Percentiles rank a stretch among this genome's conserved stretches.
Conservation (phyloP, 2,888 invertebrate species). For the Rhabditoides inermis region DNA sequence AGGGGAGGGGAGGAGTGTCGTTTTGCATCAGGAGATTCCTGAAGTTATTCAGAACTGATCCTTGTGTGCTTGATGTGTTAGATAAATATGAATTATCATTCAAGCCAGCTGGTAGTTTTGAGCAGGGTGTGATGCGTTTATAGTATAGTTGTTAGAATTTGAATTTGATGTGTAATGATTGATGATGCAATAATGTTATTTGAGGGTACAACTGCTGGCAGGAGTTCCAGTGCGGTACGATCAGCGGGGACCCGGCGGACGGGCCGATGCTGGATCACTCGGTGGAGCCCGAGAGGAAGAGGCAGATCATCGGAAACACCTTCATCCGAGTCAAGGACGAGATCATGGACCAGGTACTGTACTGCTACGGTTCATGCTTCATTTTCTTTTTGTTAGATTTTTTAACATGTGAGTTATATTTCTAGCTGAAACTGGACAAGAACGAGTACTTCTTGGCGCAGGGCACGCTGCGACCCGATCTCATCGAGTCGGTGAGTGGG, state of each 20-base stretch:
- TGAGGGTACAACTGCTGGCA: slow-evolving; percentile 37
- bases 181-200: too few relatives aligned
- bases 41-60: too few relatives aligned
- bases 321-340: slow-evolving; percentile 69
- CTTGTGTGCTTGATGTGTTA: too few relatives aligned
- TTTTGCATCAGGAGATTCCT: too few relatives aligned
- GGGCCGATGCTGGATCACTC: slow-evolving; percentile 25
- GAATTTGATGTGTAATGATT: too few relatives aligned
- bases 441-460: slow-evolving; percentile 57
- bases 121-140: neutral
- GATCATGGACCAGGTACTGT: slow-evolving; percentile 22
- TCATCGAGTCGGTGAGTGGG: slow-evolving; percentile 82
- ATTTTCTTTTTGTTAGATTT: neutral
- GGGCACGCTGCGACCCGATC: slow-evolving; percentile 85
- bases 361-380: neutral
- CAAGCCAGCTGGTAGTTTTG: too few relatives aligned
- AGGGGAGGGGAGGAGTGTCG: neutral
- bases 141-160: neutral
- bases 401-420: slow-evolving; percentile 4
- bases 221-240: slow-evolving; percentile 33
- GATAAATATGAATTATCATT: too few relatives aligned
- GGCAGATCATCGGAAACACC: slow-evolving; percentile 96
- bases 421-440: slow-evolving; percentile 76
- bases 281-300: slow-evolving; percentile 85
- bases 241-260: slow-evolving; percentile 11